Base-by-base conservation (phyloP, 2,888 invertebrate genomes). In the Alentia gelatinosa region DNA sequence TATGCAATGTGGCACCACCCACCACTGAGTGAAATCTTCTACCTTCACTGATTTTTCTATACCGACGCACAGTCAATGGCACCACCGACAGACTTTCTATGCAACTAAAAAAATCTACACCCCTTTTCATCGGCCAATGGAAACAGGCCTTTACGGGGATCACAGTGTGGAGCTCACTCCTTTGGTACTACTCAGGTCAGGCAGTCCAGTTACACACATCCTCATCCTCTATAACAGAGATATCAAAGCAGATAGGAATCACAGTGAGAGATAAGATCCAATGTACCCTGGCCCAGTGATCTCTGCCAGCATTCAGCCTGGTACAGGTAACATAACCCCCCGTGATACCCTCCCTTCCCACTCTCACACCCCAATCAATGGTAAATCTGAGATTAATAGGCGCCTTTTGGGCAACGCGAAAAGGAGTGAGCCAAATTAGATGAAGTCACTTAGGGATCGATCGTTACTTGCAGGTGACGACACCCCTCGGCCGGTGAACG, bases 351-450 rank as follows among this genome's bases (percentile, higher is more conserved):
- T n/a, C 56, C 56, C 56, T n/a, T 12, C 47, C 47, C 47, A 47
- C 56, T 56, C 56, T 19, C 5, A 4, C 56, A 56, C 5, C 56
- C 5, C 12, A 30, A 68, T 68, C 68, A 68, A 68, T 68, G 68
- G 30, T 68, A 68, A 68, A 68, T 68, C 68, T 68, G 30, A 68
- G 68, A 68, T 68, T 68, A 68, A 68, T 68, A 68, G 68, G 68
- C 30, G 68, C 68, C 12, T 26, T 30, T 12, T 30, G 68, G 68
- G 68, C 68, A 30, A 30, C 68, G 68, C 26, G 68, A 68, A 68
- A 68, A 68, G 68, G 33, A 68, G 68, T 56, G 56, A 68, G 68
- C 68, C 68, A 68, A 68, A 68, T 68, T 68, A 68, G 68, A 68
- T 68, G 68, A 68, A 68, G 68, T 68, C 68, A 68, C 68, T 68